Base-by-base conservation (phyloP, 2,797 vertebrate genomes). In the Peromyscus aztecus region DNA sequence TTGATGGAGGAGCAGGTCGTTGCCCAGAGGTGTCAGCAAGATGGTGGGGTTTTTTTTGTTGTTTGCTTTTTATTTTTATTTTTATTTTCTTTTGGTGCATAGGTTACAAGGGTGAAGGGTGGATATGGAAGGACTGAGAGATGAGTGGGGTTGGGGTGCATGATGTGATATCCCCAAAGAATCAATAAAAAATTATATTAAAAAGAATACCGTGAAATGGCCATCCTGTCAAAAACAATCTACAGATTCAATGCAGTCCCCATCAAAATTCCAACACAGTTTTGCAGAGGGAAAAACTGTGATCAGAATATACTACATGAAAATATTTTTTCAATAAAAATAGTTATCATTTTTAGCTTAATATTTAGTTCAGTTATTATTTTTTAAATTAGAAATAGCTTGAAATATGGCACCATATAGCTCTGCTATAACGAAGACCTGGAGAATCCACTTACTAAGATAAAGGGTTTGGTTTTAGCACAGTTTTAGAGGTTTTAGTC, bases 351-450 rank as follows among this genome's bases (percentile, higher is more conserved):
- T 73, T 57, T 73, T 67, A 75, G 75, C 55, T 81, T 65, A 65
- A 31, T 88, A 67, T 6, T n/a, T 91, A 78, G 81, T 37, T 67
- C 8, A 67, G 63, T 67, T 21, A 46, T 23, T 40, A 86, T 14
- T 61, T n/a, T 63, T 71, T 95, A 84, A 61, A 40, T 90, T 49
- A 90, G 63, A 81, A 55, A 75, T 78, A 88, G 34, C 73, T 91
- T 31, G 31, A 80, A 95, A 75, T 75, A 65, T 6, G 49, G 13
- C 1, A 1, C 27, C 59, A 84, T 46, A 9, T 43, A n/a, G 13
- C 19, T 73, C 37, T 75, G 27, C n/a, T 46, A 9, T 27, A 34
- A 9, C 29, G 67, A n/a, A 46, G 43, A 34, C 46, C 65, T 71
- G 12, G 84, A 55, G 21, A 71, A 52, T 85, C 63, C 10, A 46